These are phyloP conservation scores for Sula dactylatra DNA, from an alignment of 2,113 vertebrate species.

Conservation along the genomic window DNA sequence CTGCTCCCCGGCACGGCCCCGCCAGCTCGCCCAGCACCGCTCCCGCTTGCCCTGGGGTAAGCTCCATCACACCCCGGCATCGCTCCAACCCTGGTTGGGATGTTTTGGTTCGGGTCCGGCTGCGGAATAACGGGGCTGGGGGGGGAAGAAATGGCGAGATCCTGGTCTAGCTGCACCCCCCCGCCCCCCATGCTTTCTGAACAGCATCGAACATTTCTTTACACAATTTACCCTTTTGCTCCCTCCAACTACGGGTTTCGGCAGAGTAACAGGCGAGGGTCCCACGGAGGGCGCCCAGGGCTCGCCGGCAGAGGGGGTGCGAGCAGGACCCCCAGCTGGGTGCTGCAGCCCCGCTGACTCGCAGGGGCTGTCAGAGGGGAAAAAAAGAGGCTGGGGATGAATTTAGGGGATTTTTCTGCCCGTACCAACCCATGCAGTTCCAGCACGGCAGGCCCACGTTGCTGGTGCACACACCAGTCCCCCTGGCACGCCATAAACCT, in stretches of 20 bases:
- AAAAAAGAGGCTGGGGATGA: not conserved
- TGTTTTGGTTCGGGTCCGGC: fast-evolving
- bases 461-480: not conserved
- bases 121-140: not conserved
- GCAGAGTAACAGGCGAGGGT: not conserved
- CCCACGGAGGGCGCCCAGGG: not conserved
- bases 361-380: not conserved
- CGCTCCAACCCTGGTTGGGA: not conserved
- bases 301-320: not conserved
- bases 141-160: not conserved
- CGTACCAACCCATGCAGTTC: not conserved
- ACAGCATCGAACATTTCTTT: fast-evolving
- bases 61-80: too few species aligned
- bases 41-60: not conserved
- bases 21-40: not conserved
- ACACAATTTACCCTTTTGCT: not conserved
- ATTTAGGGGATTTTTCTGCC: not conserved
- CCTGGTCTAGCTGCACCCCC: not conserved
- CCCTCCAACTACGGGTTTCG: not conserved
- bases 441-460: not conserved
- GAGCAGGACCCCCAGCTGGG: not conserved
- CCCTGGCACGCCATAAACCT: not conserved
- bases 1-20: not conserved
- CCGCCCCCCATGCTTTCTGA: not conserved
- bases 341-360: not conserved